phyloP scores from a whole-genome alignment of 1,140 invertebrate genomes.

The Drosophila repleta region DNA sequence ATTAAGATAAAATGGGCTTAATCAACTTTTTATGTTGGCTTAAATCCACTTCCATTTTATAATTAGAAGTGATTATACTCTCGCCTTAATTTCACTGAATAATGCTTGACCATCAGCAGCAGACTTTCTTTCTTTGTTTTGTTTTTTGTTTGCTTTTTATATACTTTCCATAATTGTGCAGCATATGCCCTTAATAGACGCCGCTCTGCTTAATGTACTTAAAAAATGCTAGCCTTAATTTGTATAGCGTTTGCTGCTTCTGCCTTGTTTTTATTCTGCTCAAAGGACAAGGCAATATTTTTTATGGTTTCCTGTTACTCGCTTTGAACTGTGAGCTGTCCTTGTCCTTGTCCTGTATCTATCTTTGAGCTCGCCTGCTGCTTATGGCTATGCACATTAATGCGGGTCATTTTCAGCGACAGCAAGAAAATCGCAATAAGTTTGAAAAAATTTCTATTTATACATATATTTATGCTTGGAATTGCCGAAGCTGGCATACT shows the following conservation, averaged over 20 bases:
- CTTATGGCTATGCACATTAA: conserved; percentile 65
- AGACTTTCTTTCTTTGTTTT: conserved; percentile 3
- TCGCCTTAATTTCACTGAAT: neutral
- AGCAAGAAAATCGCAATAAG: conserved; percentile 61
- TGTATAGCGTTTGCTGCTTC: neutral
- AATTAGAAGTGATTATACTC: neutral
- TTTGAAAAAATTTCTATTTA: conserved; percentile 22
- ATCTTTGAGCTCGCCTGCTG: conserved; percentile 16
- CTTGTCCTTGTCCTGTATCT: conserved; percentile 4
- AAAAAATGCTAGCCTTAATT: conserved; percentile 71
- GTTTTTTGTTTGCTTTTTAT: no score
- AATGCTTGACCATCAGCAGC: conserved; percentile 4
- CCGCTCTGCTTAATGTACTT: conserved; percentile 38
- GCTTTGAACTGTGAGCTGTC: conserved; percentile 16
- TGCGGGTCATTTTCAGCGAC: conserved; percentile 70
- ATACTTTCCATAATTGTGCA: conserved; percentile 12
- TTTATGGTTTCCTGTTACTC: conserved; percentile 47
- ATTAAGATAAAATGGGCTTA: neutral
- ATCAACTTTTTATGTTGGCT: neutral
- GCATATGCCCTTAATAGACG: conserved; percentile 31
- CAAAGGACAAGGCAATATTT: conserved; percentile 51
- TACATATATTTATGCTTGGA: neutral
- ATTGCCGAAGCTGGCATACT: neutral
- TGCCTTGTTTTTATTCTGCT: conserved; percentile 62
- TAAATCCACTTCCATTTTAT: no score